Evolutionary conservation across 2,888 invertebrate genomes (phyloP).

Genomic region (Thymelicus sylvestris): DNA sequence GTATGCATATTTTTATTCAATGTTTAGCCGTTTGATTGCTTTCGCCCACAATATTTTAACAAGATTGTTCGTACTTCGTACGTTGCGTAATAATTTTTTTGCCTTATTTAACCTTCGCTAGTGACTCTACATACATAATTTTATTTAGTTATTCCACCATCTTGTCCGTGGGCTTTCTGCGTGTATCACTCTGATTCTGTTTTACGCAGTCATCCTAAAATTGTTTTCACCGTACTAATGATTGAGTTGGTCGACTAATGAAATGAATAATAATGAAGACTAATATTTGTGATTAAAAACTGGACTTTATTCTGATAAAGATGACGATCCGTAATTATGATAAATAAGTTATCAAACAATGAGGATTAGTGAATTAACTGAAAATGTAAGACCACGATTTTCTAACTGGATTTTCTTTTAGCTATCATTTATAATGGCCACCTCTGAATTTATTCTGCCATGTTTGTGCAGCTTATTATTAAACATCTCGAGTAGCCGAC

Average conservation of each 20-base stretch:
- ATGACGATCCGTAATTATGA: constrained; percentile 14
- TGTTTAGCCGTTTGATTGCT: too few species aligned
- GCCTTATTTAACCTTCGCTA: not conserved
- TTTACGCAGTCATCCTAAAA: not conserved
- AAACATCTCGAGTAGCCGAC: not conserved
- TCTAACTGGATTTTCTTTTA: constrained; percentile 13
- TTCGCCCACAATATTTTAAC: too few species aligned
- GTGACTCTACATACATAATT: constrained; percentile 2
- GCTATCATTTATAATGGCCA: not conserved
- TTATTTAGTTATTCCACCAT: not conserved
- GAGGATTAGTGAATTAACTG: not conserved
- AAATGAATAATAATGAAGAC: not conserved
- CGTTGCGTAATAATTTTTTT: not conserved
- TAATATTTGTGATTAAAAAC: not conserved
- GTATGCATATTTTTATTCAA: too few species aligned
- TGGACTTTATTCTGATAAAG: not conserved
- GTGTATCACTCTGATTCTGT: not conserved
- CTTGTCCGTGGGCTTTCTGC: not conserved
- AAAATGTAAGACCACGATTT: constrained; percentile 4
- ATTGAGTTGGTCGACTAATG: not conserved
- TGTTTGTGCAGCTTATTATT: constrained; percentile 14
- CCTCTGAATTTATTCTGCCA: constrained; percentile 18
- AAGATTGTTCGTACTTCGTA: not conserved
- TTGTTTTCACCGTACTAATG: not conserved
- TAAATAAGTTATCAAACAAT: constrained; percentile 25